These are phyloP conservation scores for Deilephila porcellus DNA, from an alignment of 2,888 invertebrate species.

Conservation along the genomic window DNA sequence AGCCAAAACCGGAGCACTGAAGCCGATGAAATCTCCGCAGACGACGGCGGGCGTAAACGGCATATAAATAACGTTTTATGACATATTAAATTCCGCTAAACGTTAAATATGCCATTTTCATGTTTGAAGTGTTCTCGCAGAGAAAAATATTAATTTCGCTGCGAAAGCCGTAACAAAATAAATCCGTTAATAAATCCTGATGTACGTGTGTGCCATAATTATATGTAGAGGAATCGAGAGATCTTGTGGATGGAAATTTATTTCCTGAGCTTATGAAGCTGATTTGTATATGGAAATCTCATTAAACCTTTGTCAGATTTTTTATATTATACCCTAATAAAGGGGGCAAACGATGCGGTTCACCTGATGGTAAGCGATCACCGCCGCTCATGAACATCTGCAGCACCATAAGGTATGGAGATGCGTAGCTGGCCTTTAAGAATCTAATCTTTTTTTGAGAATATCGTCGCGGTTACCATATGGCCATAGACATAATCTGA, in stretches of 20 bases:
- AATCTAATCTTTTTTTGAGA: too few relatives aligned
- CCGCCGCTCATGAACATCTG: conserved; percentile 26
- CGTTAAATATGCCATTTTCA: conserved; percentile 76
- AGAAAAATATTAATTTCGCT: conserved; percentile 60
- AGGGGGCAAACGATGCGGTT: too few relatives aligned
- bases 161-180: conserved; percentile 18
- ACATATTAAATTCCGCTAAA: conserved; percentile 78
- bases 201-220: not conserved
- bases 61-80: conserved; percentile 79
- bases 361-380: too few relatives aligned
- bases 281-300: conserved; percentile 51
- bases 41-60: conserved; percentile 63
- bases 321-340: too few relatives aligned
- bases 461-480: conserved; percentile 56
- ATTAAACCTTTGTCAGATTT: conserved; percentile 51
- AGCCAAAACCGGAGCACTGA: conserved; percentile 44
- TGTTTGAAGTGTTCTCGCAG: conserved; percentile 64
- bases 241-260: not conserved
- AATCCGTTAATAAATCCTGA: not conserved
- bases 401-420: too few relatives aligned
- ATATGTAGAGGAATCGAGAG: not conserved
- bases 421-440: too few relatives aligned
- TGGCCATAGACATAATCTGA: conserved; percentile 59
- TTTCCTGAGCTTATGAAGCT: not conserved
- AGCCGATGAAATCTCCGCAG: conserved; percentile 62